Evolutionary conservation across 2,113 vertebrate genomes (phyloP), one percentile per base, ranked within the genome.

Genomic region (Clarias gariepinus): DNA sequence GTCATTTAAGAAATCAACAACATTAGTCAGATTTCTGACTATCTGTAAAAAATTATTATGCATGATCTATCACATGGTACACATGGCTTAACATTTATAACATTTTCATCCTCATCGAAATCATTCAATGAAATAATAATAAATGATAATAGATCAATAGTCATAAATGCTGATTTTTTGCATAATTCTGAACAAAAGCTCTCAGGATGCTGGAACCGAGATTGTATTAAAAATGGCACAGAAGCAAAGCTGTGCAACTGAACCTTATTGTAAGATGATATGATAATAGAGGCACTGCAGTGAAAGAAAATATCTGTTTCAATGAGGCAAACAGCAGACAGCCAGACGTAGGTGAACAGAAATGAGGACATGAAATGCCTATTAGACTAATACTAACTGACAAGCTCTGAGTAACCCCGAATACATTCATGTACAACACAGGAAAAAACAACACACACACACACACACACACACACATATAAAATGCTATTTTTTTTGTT

Each of bases 171-270:
- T 52, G 41, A 15, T 6, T 6, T 19, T 23, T 55, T 78, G 18
- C 33, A 80, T 53, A 58, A 58, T 58, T 33, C 3, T 23, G n/a
- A 21, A 58, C 68, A 76, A 23, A 60, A 41, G 55, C 19, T 15
- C 57, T 63, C 73, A 55, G 8, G n/a, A 78, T 33, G n/a, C 58
- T 78, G 36, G 69, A 76, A 13, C 3, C 57, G 76, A 58, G 57
- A 78, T 58, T 33, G 15, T n/a, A 71, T 84, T 80, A 52, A 83
- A 87, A 71, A 79, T 87, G 74, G 47, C 71, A 13, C 3, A 41
- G 52, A 83, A 23, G 74, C 23, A 69, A 53, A 69, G 55, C 60
- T 53, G 57, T 85, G 36, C 36, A 53, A 69, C 64, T 30, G 47
- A 69, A 69, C 28, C 28, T 47, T 15, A 28, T 4, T 73, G 33